phyloP scores from a whole-genome alignment of 2,888 invertebrate species.

The Cotesia congregata region DNA sequence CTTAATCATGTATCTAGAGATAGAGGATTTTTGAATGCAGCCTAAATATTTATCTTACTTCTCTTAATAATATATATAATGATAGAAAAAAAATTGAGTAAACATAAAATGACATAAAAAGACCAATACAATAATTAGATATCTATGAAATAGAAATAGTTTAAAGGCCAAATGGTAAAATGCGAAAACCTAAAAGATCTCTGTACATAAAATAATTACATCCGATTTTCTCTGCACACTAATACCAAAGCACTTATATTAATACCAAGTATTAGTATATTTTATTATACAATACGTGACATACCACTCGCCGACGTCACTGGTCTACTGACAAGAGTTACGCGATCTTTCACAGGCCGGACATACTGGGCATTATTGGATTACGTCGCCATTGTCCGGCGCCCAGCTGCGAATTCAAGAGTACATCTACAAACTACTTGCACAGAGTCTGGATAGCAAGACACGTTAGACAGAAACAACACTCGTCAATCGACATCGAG shows the following conservation, averaged over 20 bases:
- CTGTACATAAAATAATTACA: background rate
- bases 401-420: constrained; percentile 47
- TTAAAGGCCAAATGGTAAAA: background rate
- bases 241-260: background rate
- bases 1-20: no score
- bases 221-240: background rate
- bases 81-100: background rate
- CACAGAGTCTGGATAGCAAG: background rate
- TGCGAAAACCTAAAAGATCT: background rate
- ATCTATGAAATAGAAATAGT: background rate
- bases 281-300: constrained; percentile 1
- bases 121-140: no score
- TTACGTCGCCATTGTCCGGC: constrained; percentile 56
- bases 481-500: background rate
- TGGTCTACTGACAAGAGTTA: constrained; percentile 29
- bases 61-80: background rate
- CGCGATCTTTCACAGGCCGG: constrained; percentile 56
- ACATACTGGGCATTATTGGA: constrained; percentile 61
- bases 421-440: background rate
- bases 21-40: no score
- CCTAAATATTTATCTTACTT: no score
- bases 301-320: constrained; percentile 12
- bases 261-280: background rate
- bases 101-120: background rate
- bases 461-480: constrained; percentile 4